Conservation (phyloP, 2,797 vertebrate species). For the Cyclopterus lumpus region DNA sequence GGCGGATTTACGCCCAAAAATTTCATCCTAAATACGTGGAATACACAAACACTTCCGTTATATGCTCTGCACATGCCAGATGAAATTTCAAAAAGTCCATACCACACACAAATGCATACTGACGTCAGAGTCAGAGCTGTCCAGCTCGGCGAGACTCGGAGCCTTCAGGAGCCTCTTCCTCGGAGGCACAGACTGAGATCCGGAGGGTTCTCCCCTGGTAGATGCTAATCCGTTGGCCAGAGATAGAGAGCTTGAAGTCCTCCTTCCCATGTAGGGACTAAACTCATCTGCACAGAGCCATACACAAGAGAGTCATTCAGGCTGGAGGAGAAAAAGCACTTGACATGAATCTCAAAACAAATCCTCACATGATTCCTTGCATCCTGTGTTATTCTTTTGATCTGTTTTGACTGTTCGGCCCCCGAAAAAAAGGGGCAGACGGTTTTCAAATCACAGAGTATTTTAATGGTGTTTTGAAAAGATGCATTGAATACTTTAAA, state of each 20-base stretch:
- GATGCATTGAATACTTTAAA: slow-evolving; percentile 48
- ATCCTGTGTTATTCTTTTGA: slow-evolving; percentile 1
- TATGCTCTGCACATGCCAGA: neutral
- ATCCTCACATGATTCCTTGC: slow-evolving; percentile 47
- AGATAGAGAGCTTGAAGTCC: slow-evolving; percentile 80
- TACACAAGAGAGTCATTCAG: slow-evolving; percentile 33
- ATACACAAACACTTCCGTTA: slow-evolving; percentile 10
- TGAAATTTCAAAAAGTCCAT: neutral
- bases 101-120: slow-evolving; percentile 43
- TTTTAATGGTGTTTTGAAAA: slow-evolving; percentile 27
- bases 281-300: slow-evolving; percentile 86
- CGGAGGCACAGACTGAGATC: slow-evolving; percentile 79
- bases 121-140: slow-evolving; percentile 97
- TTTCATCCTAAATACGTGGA: slow-evolving; percentile 86
- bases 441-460: slow-evolving; percentile 7
- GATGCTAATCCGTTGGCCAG: slow-evolving; percentile 79
- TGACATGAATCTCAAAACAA: slow-evolving; percentile 58
- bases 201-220: slow-evolving; percentile 59
- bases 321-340: neutral
- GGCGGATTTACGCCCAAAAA: slow-evolving; percentile 81
- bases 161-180: slow-evolving; percentile 94
- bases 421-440: neutral
- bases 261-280: slow-evolving; percentile 86
- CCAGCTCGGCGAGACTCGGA: slow-evolving; percentile 92
- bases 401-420: neutral